Percentiles rank a stretch among this genome's conserved stretches.
Evolutionary conservation across 2,888 invertebrate genomes (phyloP).

Genomic region (Orthosia cruda): DNA sequence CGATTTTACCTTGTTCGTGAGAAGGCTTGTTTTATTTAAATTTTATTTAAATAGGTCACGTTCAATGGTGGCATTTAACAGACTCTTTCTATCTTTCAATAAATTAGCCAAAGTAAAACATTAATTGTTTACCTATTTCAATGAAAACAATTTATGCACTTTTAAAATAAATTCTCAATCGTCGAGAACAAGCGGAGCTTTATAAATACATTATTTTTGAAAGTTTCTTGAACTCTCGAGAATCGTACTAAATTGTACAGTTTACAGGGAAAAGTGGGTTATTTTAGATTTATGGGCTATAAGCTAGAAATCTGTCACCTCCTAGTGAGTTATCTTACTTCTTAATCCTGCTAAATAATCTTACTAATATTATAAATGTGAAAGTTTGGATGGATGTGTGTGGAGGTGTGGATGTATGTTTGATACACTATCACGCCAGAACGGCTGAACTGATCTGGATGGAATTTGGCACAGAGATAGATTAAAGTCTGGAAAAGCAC

Average conservation of each 20-base stretch:
- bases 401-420: no score
- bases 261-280: constrained; percentile 23
- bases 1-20: no score
- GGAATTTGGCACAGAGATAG: no score
- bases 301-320: constrained; percentile 2
- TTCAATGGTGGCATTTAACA: not conserved
- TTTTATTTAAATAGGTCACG: not conserved
- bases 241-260: constrained; percentile 17
- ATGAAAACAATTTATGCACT: constrained; percentile 21
- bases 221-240: constrained; percentile 50
- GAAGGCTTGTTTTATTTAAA: not conserved
- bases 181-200: constrained; percentile 6
- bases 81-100: not conserved
- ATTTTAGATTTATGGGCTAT: constrained; percentile 9
- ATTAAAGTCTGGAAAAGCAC: no score
- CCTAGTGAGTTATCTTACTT: not conserved
- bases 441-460: no score
- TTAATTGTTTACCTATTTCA: not conserved
- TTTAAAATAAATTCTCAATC: constrained; percentile 16
- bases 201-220: constrained; percentile 45
- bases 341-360: no score
- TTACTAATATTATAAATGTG: no score
- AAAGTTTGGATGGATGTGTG: no score
- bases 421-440: no score
- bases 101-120: not conserved